These are phyloP conservation scores for Galerucella pusilla DNA, from an alignment of 2,888 invertebrate genomes.

Conservation along the genomic window DNA sequence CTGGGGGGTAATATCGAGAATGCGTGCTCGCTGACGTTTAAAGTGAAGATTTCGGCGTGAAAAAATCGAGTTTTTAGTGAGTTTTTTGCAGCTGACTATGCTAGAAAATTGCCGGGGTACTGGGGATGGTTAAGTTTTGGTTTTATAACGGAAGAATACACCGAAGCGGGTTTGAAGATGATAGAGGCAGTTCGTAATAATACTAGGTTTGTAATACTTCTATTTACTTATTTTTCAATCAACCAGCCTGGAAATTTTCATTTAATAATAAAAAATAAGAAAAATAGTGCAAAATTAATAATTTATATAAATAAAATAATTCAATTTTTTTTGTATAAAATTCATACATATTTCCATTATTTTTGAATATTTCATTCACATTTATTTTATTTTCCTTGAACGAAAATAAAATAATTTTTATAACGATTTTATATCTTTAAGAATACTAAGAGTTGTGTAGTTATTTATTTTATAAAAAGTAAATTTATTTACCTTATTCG, in stretches of 20 bases:
- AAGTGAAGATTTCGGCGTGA: conserved; percentile 19
- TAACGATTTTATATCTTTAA: no score
- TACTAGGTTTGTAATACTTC: conserved; percentile 38
- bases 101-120: conserved; percentile 12
- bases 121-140: conserved; percentile 35
- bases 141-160: not conserved
- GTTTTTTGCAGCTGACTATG: conserved; percentile 15
- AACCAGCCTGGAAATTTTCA: not conserved
- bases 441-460: no score
- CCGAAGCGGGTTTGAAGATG: conserved; percentile 39
- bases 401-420: no score
- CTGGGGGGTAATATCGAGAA: not conserved
- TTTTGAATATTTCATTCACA: no score
- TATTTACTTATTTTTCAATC: not conserved
- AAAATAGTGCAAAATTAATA: no score
- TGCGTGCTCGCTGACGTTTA: conserved; percentile 8
- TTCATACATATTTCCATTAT: no score
- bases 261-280: not conserved
- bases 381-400: no score
- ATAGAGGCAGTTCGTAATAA: conserved; percentile 45
- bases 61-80: conserved; percentile 24
- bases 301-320: no score
- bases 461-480: no score
- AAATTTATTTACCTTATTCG: no score
- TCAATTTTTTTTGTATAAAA: no score